Percentiles rank a stretch among this genome's conserved stretches.
phyloP scores from a whole-genome alignment of 1,140 invertebrate species.

The Macrostomum lignano region DNA sequence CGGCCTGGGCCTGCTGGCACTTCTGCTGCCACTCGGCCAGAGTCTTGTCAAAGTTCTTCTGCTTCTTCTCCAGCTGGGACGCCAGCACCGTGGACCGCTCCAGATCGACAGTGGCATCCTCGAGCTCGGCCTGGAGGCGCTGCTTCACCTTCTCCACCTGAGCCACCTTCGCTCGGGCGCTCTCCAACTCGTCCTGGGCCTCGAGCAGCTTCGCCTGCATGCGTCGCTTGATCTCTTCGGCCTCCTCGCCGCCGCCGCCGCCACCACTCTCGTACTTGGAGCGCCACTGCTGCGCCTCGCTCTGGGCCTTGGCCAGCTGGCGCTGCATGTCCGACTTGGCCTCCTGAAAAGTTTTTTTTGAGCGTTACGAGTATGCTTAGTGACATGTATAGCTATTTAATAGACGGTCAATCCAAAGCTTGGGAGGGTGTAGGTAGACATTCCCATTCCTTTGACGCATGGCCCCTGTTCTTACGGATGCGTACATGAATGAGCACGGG shows the following conservation, averaged over 20 bases:
- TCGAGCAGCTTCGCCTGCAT: constrained; percentile 76
- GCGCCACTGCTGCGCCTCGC: constrained; percentile 58
- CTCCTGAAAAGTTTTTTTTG: constrained; percentile 39
- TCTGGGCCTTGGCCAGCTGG: constrained; percentile 84
- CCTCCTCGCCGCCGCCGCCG: constrained; percentile 71
- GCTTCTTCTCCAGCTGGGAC: constrained; percentile 90
- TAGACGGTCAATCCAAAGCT: too few species aligned
- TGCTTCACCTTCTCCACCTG: constrained; percentile 89
- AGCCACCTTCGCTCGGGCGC: constrained; percentile 77
- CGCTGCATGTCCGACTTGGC: constrained; percentile 40
- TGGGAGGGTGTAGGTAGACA: too few species aligned
- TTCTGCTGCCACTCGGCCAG: constrained; percentile 98
- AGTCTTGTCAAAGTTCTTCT: constrained; percentile 96
- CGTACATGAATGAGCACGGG: too few species aligned
- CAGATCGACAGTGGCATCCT: constrained; percentile 86
- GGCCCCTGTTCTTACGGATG: too few species aligned
- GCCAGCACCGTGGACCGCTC: constrained; percentile 36
- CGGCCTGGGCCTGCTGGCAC: constrained; percentile 64
- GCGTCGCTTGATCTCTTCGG: constrained; percentile 91
- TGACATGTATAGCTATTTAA: too few species aligned
- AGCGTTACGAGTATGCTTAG: too few species aligned
- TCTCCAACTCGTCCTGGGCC: constrained; percentile 56
- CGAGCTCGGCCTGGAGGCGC: constrained; percentile 74
- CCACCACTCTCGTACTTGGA: constrained; percentile 89
- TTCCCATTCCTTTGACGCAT: too few species aligned